Evolutionary conservation across 2,888 invertebrate genomes (phyloP).

Genomic region (Automeris io): DNA sequence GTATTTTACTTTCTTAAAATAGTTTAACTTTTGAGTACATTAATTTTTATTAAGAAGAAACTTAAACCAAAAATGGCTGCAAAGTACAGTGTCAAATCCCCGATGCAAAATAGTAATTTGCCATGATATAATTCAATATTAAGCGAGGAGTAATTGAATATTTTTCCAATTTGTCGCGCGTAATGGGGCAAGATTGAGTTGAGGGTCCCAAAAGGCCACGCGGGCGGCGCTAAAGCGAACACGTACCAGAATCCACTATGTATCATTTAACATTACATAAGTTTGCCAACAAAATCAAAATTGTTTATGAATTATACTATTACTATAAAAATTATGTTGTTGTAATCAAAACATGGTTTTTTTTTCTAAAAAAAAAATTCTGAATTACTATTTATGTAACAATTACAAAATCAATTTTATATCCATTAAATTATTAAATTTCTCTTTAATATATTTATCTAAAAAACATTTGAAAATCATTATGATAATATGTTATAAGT

Average conservation of each 20-base stretch:
- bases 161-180: constrained; percentile 77
- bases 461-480: too few species aligned
- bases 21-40: too few species aligned
- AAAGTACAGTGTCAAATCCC: constrained; percentile 23
- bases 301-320: too few species aligned
- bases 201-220: constrained; percentile 54
- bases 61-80: neutral
- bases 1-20: neutral
- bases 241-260: constrained; percentile 5
- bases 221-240: constrained; percentile 19
- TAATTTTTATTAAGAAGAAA: neutral
- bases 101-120: constrained; percentile 70
- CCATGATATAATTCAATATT: constrained; percentile 76
- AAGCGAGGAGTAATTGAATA: constrained; percentile 75
- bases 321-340: too few species aligned
- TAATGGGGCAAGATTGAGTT: constrained; percentile 77
- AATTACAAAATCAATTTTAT: too few species aligned
- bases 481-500: too few species aligned
- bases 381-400: too few species aligned
- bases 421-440: too few species aligned
- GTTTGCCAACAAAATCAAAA: too few species aligned
- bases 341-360: too few species aligned
- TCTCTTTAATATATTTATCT: too few species aligned
- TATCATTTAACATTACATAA: neutral
- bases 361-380: too few species aligned